Conservation (phyloP, 2,888 invertebrate genomes). For the Baronia brevicornis region DNA sequence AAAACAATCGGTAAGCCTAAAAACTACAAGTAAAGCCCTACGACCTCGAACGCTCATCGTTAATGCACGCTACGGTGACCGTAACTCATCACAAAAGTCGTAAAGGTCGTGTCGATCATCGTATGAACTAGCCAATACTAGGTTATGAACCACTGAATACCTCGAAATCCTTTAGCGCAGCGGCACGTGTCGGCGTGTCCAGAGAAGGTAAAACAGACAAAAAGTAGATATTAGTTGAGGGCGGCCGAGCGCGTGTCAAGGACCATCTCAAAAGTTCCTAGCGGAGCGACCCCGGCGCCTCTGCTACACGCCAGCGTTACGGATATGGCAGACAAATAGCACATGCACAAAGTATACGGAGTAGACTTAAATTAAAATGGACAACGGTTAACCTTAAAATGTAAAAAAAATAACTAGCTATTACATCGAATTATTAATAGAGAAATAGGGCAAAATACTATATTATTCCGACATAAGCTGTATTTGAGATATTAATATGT, state of each 20-base stretch:
- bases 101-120: slow-evolving; percentile 59
- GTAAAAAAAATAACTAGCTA: slow-evolving; percentile 55
- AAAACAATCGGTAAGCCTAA: slow-evolving; percentile 76
- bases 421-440: slow-evolving; percentile 64
- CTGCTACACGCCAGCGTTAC: slow-evolving; percentile 22
- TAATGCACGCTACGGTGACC: slow-evolving; percentile 53
- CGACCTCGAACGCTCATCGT: slow-evolving; percentile 71
- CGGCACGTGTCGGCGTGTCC: slow-evolving; percentile 80
- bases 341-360: slow-evolving; percentile 49
- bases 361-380: slow-evolving; percentile 48
- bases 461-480: slow-evolving; percentile 50
- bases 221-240: slow-evolving; percentile 79
- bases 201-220: slow-evolving; percentile 82
- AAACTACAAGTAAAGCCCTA: slow-evolving; percentile 77
- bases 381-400: slow-evolving; percentile 55
- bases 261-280: slow-evolving; percentile 96
- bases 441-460: slow-evolving; percentile 52
- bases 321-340: slow-evolving; percentile 51
- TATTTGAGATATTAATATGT: slow-evolving; percentile 36
- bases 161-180: slow-evolving; percentile 89
- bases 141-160: slow-evolving; percentile 78
- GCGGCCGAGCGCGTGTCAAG: slow-evolving; percentile 78
- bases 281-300: slow-evolving; percentile 36
- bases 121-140: slow-evolving; percentile 71
- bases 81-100: slow-evolving; percentile 52